Evolutionary conservation across 2,797 vertebrate genomes (phyloP), one percentile per base, ranked within the genome.

Genomic region (Salarias fasciatus): DNA sequence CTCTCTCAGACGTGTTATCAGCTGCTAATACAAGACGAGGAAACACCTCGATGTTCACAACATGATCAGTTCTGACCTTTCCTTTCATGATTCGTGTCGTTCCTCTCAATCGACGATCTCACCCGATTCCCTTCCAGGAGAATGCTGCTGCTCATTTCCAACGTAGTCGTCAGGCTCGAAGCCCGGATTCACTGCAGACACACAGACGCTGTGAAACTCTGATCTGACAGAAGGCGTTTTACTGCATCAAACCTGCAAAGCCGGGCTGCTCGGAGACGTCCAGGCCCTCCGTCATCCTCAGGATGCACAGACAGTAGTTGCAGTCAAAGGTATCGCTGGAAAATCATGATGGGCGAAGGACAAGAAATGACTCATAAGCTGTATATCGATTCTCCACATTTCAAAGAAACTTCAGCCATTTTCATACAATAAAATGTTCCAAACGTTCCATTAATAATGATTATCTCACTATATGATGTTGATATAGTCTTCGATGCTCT

Each of bases 281-380:
- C 60, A 91, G 68, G 3, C 91, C 89, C 0, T 91, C 88, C 79
- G 86, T 88, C 86, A 93, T 91, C 61, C 90, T 87, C 59, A 94
- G 61, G 63, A 94, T 71, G 29, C 90, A 94, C 54, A 94, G 75
- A 24, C 90, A 88, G 45, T 87, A 87, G 43, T 92, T 92, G 14
- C 80, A 81, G 63, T 94, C 92, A 51, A 95, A 95, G 0, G 89
- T 86, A 8, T 95, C 90, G 35, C 93, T 95, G 57, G 12, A 40
- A 5, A 69, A 37, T 2, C 40, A 8, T 2, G 54, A 42, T 1
- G 9, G 35, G 6, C 6, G 33, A 35, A 53, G 8, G 45, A 14
- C 2, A 28, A 12, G 6, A n/a, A n/a, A n/a, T n/a, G n/a, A n/a
- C n/a, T n/a, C n/a, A n/a, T n/a, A n/a, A n/a, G n/a, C n/a, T n/a